Evolutionary conservation across 2,888 invertebrate genomes (phyloP).

Genomic region (Lasioglossum leucozonium): DNA sequence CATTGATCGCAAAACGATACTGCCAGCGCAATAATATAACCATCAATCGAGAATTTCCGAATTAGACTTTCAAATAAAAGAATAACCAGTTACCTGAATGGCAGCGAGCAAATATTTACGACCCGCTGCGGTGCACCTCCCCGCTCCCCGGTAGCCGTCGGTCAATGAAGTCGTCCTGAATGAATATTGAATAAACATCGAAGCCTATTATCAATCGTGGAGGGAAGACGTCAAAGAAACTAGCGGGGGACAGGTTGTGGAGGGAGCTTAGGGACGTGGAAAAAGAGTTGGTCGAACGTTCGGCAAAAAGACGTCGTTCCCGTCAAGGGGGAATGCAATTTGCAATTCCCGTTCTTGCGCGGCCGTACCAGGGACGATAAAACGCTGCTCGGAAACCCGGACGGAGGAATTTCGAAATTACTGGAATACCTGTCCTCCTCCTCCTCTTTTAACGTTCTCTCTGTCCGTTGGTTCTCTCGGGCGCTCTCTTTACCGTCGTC

Average conservation of each 20-base stretch:
- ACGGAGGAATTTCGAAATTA: slow-evolving; percentile 49
- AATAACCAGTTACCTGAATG: background rate
- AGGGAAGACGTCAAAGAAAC: background rate
- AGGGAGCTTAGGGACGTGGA: background rate
- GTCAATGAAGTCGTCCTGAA: slow-evolving; percentile 3
- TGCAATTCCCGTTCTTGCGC: slow-evolving; percentile 26
- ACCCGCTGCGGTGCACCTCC: background rate
- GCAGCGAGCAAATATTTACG: background rate
- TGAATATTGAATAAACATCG: slow-evolving; percentile 1
- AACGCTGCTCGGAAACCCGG: slow-evolving; percentile 7
- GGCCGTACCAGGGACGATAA: slow-evolving; percentile 14
- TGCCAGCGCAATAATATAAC: background rate
- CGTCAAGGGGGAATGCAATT: slow-evolving; percentile 31
- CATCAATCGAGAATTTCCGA: background rate
- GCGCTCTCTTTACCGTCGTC: background rate
- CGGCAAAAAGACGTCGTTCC: slow-evolving; percentile 19
- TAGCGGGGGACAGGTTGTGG: too few species aligned
- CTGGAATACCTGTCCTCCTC: slow-evolving; percentile 17
- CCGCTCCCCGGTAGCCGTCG: background rate
- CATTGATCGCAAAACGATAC: background rate
- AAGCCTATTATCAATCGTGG: background rate
- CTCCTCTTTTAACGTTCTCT: background rate
- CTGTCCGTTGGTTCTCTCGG: background rate
- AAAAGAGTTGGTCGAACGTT: slow-evolving; percentile 9
- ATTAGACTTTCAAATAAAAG: background rate